Evolutionary conservation across 2,888 invertebrate species (phyloP).

Genomic region (Notocelia uddmanniana): DNA sequence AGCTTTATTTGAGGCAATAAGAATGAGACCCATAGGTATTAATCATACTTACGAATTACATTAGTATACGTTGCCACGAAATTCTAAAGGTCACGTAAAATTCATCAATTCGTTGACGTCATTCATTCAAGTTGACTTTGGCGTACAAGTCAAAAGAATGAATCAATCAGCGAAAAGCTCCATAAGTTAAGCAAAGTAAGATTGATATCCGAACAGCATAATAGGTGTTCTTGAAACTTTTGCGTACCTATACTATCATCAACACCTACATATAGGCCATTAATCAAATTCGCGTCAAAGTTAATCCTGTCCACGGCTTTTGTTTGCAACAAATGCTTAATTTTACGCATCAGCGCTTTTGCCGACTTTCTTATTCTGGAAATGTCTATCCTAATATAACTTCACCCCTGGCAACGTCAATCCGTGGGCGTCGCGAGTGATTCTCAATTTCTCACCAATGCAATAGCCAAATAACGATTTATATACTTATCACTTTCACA

Average conservation of each 20-base stretch:
- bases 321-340: constrained; percentile 54
- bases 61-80: not conserved
- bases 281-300: constrained; percentile 48
- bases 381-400: constrained; percentile 6
- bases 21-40: not conserved
- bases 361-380: constrained; percentile 41
- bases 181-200: constrained; percentile 28
- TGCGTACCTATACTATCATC: constrained; percentile 24
- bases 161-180: not conserved
- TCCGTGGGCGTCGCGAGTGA: constrained; percentile 8
- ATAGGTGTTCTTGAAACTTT: constrained; percentile 25
- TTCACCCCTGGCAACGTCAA: not conserved
- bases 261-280: constrained; percentile 33
- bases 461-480: not conserved
- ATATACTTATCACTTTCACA: constrained; percentile 8
- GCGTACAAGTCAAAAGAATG: not conserved
- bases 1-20: not conserved
- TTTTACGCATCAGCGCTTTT: constrained; percentile 48
- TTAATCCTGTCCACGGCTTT: constrained; percentile 48
- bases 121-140: not conserved
- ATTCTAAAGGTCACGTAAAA: not conserved
- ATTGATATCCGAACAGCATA: constrained; percentile 21
- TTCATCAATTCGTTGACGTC: not conserved
- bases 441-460: constrained; percentile 19
- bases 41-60: not conserved